A percentile compares a stretch with the other conserved stretches of the same genome.
These are phyloP conservation scores for Athene noctua DNA, from an alignment of 2,113 vertebrate species.

Conservation along the genomic window DNA sequence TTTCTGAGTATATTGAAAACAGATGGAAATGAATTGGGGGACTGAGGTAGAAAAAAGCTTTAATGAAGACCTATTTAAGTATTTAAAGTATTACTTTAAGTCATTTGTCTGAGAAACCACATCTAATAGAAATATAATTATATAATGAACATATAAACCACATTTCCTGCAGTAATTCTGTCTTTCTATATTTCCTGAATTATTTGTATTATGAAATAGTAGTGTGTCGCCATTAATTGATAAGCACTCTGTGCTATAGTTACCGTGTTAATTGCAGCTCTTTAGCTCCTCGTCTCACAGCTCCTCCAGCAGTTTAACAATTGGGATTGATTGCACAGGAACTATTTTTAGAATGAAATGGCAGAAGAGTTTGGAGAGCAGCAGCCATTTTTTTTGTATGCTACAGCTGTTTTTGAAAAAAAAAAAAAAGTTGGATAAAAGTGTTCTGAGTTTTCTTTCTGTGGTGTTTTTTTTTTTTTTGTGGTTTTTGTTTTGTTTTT, in stretches of 20 bases:
- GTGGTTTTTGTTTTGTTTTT: too few relatives aligned
- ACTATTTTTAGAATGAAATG: constrained; percentile 35
- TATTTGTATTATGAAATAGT: constrained; percentile 48
- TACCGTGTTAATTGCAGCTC: constrained; percentile 28
- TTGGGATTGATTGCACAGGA: constrained; percentile 49
- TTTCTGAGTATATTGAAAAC: neutral
- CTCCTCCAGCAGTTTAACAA: constrained; percentile 29
- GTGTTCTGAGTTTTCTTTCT: neutral
- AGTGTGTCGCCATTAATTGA: neutral
- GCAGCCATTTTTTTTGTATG: constrained; percentile 26
- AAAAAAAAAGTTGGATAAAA: neutral
- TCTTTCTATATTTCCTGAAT: constrained; percentile 41
- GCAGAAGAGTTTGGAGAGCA: constrained; percentile 35
- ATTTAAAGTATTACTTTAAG: neutral
- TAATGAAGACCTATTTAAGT: constrained; percentile 3
- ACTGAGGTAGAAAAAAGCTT: neutral
- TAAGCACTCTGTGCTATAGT: neutral
- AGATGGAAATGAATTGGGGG: constrained; percentile 14
- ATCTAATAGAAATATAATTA: constrained; percentile 47
- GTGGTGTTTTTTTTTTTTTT: neutral
- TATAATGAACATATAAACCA: constrained; percentile 9
- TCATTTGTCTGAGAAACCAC: constrained; percentile 22
- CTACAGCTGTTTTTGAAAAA: constrained; percentile 12
- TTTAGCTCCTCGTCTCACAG: neutral
- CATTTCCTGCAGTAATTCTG: constrained; percentile 60